Conservation (phyloP, 2,888 invertebrate genomes). For the Chymomyza procnemis region DNA sequence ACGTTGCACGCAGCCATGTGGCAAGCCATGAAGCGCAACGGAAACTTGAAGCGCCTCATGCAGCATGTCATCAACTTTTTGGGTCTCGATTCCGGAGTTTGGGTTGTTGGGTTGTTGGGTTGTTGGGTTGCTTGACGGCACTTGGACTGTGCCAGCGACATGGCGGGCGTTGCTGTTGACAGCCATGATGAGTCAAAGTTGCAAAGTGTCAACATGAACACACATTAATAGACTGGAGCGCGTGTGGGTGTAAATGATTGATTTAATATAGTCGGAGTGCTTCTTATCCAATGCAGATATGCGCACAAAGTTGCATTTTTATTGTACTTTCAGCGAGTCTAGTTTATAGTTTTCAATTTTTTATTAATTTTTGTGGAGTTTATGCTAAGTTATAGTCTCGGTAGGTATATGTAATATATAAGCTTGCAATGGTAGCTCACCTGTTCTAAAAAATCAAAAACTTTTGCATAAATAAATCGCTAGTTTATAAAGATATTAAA, state of each 20-base stretch:
- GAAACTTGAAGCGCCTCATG: neutral
- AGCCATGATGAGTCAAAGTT: slow-evolving; percentile 32
- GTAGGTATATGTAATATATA: no score
- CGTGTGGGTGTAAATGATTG: slow-evolving; percentile 17
- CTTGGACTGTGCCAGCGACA: no score
- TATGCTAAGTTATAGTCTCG: no score
- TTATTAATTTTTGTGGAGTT: no score
- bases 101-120: no score
- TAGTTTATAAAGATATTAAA: no score
- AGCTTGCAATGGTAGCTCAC: no score
- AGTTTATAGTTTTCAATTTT: no score
- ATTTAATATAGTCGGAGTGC: slow-evolving; percentile 31
- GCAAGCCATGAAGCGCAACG: neutral
- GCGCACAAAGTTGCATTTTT: slow-evolving; percentile 23
- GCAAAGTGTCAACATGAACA: slow-evolving; percentile 37
- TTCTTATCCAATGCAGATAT: neutral
- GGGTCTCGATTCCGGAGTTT: neutral
- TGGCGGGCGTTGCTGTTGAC: slow-evolving; percentile 4
- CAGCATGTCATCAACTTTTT: neutral
- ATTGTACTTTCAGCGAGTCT: no score
- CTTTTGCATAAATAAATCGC: no score
- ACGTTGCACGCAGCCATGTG: neutral
- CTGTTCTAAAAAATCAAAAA: no score
- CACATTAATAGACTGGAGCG: slow-evolving; percentile 4
- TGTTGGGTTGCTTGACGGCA: no score